Evolutionary conservation across 2,113 vertebrate species (phyloP).

Genomic region (Pantherophis guttatus): DNA sequence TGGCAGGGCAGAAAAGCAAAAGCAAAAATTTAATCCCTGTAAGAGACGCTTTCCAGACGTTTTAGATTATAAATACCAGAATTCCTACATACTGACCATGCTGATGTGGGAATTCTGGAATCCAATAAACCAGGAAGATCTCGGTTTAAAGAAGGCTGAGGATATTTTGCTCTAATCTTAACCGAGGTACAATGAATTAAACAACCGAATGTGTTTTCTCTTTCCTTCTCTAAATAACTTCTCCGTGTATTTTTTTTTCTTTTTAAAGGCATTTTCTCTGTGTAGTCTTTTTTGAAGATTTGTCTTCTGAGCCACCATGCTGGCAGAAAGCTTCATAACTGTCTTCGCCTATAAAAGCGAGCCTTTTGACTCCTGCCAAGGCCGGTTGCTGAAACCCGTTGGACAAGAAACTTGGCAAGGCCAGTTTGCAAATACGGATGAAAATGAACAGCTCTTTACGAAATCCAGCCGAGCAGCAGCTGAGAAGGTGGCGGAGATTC

Average conservation of each 20-base stretch:
- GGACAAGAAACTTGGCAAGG: slow-evolving; percentile 54
- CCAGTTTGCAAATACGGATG: slow-evolving; percentile 40
- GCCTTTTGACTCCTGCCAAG: slow-evolving; percentile 30
- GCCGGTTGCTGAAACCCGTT: slow-evolving; percentile 38
- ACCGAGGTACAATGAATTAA: not conserved
- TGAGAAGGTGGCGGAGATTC: not conserved
- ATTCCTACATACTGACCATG: not conserved
- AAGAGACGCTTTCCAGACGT: not conserved
- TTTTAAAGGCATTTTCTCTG: slow-evolving; percentile 25
- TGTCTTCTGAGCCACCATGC: slow-evolving; percentile 53
- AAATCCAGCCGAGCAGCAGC: slow-evolving; percentile 23
- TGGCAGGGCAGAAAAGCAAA: not conserved
- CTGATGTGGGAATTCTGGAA: not conserved
- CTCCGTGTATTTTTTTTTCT: not conserved
- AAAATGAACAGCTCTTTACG: slow-evolving; percentile 24
- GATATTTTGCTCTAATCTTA: not conserved
- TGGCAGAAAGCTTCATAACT: slow-evolving; percentile 70
- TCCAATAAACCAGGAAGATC: not conserved
- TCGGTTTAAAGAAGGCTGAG: not conserved
- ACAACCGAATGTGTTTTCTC: not conserved
- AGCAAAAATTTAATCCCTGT: not conserved
- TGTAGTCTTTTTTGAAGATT: slow-evolving; percentile 19
- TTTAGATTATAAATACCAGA: not conserved
- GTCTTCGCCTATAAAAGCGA: slow-evolving; percentile 58
- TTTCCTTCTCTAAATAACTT: not conserved